phyloP scores from a whole-genome alignment of 2,888 invertebrate genomes.

The Asteroscopus sphinx region DNA sequence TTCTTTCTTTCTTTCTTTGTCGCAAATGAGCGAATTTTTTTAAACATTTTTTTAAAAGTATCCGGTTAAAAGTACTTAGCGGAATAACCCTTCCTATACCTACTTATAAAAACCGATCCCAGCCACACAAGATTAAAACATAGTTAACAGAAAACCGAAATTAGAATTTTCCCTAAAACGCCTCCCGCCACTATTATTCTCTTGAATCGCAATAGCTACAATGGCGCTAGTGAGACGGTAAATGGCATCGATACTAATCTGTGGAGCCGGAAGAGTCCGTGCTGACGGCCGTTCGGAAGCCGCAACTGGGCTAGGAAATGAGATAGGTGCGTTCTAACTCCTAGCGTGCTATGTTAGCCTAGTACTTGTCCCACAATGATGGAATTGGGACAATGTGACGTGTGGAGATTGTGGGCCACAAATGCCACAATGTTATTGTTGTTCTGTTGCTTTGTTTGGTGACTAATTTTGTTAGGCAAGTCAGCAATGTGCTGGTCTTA shows the following conservation, averaged over 20 bases:
- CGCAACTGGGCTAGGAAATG: conserved; percentile 89
- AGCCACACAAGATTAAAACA: conserved; percentile 25
- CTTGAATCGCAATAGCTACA: conserved; percentile 81
- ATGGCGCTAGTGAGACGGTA: conserved; percentile 82
- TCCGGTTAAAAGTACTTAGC: background rate
- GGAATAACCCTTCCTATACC: conserved; percentile 1
- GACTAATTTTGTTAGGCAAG: conserved; percentile 50
- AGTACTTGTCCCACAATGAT: conserved; percentile 60
- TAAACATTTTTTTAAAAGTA: too few relatives aligned
- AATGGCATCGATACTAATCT: conserved; percentile 88
- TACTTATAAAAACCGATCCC: background rate
- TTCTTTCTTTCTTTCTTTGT: too few relatives aligned
- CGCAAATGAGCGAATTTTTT: too few relatives aligned
- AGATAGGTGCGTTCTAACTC: conserved; percentile 86
- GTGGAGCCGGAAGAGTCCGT: conserved; percentile 85
- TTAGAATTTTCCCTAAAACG: conserved; percentile 51
- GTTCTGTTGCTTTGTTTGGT: conserved; percentile 36
- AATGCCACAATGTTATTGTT: conserved; percentile 49
- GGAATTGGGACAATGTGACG: conserved; percentile 59
- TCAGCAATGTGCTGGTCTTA: background rate
- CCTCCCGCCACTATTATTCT: conserved; percentile 48
- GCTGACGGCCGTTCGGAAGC: conserved; percentile 87
- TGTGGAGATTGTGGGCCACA: conserved; percentile 39
- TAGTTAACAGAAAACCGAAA: conserved; percentile 46
- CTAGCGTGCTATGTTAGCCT: conserved; percentile 69